Conservation (phyloP, 2,797 vertebrate genomes). For the Poeciliopsis gracilis region DNA sequence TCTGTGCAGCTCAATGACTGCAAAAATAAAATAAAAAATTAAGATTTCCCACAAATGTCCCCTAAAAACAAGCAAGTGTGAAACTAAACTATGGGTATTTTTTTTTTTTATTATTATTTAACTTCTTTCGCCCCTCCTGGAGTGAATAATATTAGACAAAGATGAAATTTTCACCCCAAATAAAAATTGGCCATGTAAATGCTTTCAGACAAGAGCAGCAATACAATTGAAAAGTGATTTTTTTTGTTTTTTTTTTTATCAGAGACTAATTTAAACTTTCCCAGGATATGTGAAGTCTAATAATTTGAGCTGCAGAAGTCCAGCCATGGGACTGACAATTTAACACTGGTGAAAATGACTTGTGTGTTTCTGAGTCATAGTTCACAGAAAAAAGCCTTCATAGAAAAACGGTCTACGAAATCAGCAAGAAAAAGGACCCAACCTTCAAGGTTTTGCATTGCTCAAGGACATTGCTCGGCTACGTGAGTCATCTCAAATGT, state of each 20-base stretch:
- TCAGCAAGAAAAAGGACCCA: conserved; percentile 3
- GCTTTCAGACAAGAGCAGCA: neutral
- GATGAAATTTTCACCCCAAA: neutral
- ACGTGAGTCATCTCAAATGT: conserved; percentile 56
- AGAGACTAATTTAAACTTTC: neutral
- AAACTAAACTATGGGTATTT: neutral
- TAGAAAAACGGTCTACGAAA: conserved; percentile 18
- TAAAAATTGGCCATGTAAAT: neutral
- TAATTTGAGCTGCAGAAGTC: too few relatives aligned
- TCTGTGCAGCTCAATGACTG: neutral
- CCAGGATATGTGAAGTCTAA: neutral
- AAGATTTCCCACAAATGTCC: neutral
- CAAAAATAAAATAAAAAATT: neutral
- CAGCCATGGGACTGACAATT: neutral
- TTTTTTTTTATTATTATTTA: neutral
- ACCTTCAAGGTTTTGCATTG: conserved; percentile 39
- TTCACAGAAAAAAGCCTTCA: conserved; percentile 2
- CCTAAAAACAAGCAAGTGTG: neutral
- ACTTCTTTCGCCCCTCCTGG: neutral
- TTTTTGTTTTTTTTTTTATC: neutral
- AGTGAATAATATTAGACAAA: neutral
- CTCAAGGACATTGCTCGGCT: conserved; percentile 59
- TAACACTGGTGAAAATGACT: neutral
- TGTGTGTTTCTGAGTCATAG: neutral
- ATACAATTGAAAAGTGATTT: neutral